These are phyloP conservation scores for Crypturellus tataupa DNA, from an alignment of 2,797 vertebrate genomes.

Conservation along the genomic window DNA sequence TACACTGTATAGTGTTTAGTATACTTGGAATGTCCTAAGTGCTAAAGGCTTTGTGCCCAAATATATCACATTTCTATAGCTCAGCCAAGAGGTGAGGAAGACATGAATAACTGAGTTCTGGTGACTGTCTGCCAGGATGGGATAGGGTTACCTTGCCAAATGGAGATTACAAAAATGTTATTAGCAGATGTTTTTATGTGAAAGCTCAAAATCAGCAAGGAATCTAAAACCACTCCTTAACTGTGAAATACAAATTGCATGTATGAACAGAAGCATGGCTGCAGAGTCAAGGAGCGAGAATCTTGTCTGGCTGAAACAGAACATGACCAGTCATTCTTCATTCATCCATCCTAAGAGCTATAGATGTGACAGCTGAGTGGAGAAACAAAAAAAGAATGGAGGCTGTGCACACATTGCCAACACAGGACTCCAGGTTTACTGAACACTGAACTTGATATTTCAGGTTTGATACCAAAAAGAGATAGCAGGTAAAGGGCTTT, in stretches of 20 bases:
- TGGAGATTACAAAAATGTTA: constrained; percentile 45
- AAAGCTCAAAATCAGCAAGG: constrained; percentile 15
- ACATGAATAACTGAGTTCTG: constrained; percentile 41
- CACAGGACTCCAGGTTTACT: neutral
- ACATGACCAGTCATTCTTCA: neutral
- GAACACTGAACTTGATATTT: neutral
- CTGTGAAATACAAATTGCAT: neutral
- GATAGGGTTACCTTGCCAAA: constrained; percentile 23
- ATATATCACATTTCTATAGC: neutral
- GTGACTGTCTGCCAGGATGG: constrained; percentile 50
- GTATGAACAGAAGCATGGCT: neutral
- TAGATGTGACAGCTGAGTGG: neutral
- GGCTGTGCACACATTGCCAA: neutral
- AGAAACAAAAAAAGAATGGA: neutral
- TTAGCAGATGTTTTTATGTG: constrained; percentile 61
- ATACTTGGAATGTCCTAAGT: constrained; percentile 10
- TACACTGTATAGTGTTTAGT: constrained; percentile 22
- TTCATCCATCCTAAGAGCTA: accelerated
- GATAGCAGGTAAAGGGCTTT: neutral
- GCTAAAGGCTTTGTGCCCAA: constrained; percentile 50
- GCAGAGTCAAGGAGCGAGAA: neutral
- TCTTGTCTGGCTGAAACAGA: neutral
- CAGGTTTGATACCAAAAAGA: neutral
- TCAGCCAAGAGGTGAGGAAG: constrained; percentile 56
- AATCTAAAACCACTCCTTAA: neutral